phyloP scores from a whole-genome alignment of 2,888 invertebrate genomes.

The Boloria selene region DNA sequence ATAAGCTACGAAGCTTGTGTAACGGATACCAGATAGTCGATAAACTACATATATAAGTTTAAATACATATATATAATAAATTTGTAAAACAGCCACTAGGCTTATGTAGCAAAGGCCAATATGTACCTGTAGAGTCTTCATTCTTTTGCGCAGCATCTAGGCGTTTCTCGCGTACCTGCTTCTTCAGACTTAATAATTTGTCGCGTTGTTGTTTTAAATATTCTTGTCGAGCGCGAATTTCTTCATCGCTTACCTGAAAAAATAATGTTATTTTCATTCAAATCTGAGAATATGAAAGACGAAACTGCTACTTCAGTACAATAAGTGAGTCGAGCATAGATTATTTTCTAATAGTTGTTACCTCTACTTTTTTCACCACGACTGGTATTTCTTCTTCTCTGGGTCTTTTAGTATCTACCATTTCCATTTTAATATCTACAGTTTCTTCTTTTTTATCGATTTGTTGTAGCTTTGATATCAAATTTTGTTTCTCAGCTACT shows the following conservation, averaged over 20 bases:
- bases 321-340: not conserved
- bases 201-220: conserved; percentile 95
- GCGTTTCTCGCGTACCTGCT: conserved; percentile 91
- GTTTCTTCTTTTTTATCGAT: conserved; percentile 64
- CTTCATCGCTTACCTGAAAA: conserved; percentile 76
- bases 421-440: conserved; percentile 36
- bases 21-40: too few relatives aligned
- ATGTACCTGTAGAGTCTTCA: conserved; percentile 63
- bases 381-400: conserved; percentile 46
- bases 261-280: not conserved
- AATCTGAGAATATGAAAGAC: too few relatives aligned
- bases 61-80: too few relatives aligned
- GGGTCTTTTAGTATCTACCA: conserved; percentile 20
- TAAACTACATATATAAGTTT: too few relatives aligned
- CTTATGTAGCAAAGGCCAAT: conserved; percentile 35
- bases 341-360: conserved; percentile 37
- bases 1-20: too few relatives aligned
- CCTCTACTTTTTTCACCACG: conserved; percentile 64
- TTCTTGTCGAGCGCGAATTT: conserved; percentile 89
- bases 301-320: too few relatives aligned
- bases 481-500: conserved; percentile 69
- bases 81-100: not conserved
- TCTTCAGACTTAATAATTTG: conserved; percentile 94
- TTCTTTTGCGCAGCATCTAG: conserved; percentile 85
- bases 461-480: conserved; percentile 66